Conservation (phyloP, 2,797 vertebrate genomes). For the Coregonus suidteri region DNA sequence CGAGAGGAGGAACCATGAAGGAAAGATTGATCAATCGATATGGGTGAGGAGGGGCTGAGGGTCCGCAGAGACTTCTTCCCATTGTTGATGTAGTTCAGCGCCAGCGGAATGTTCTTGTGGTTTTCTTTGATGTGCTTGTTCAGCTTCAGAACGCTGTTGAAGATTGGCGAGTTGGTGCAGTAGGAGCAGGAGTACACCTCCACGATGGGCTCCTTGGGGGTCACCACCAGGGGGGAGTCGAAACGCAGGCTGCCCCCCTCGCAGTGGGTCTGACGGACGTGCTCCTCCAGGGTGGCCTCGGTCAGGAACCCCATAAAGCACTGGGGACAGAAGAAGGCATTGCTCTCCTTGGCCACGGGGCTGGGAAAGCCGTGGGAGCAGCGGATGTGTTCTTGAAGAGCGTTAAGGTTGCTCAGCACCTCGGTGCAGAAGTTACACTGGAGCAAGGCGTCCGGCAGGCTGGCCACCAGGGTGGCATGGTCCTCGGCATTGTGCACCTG, state of each 20-base stretch:
- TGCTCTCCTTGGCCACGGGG: slow-evolving; percentile 94
- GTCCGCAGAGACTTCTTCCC: slow-evolving; percentile 92
- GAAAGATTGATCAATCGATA: slow-evolving; percentile 87
- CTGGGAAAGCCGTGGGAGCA: slow-evolving; percentile 95
- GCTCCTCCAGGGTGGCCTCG: slow-evolving; percentile 95
- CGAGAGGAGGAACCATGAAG: slow-evolving; percentile 85
- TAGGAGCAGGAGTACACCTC: slow-evolving; percentile 99
- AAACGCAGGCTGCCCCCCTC: slow-evolving; percentile 93
- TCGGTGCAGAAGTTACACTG: slow-evolving; percentile 99
- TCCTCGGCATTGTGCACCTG: slow-evolving; percentile 94
- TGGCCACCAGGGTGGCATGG: slow-evolving; percentile 82
- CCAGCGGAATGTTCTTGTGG: slow-evolving; percentile 99
- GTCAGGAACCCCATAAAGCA: slow-evolving; percentile 99
- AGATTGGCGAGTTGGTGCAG: slow-evolving; percentile 98
- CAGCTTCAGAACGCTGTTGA: slow-evolving; percentile 96
- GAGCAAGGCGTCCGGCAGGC: slow-evolving; percentile 90
- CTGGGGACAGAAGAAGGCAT: slow-evolving; percentile 98
- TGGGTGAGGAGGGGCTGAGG: slow-evolving; percentile 93
- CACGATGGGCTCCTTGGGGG: slow-evolving; percentile 95
- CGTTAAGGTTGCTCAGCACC: slow-evolving; percentile 92
- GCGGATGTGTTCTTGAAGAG: slow-evolving; percentile 96
- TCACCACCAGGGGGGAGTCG: slow-evolving; percentile 92
- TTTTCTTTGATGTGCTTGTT: slow-evolving; percentile 99
- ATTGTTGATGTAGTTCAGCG: slow-evolving; percentile 96
- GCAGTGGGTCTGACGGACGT: slow-evolving; percentile 96